These are phyloP conservation scores for Drosophila maculinotata DNA, from an alignment of 2,888 invertebrate genomes.

Conservation along the genomic window DNA sequence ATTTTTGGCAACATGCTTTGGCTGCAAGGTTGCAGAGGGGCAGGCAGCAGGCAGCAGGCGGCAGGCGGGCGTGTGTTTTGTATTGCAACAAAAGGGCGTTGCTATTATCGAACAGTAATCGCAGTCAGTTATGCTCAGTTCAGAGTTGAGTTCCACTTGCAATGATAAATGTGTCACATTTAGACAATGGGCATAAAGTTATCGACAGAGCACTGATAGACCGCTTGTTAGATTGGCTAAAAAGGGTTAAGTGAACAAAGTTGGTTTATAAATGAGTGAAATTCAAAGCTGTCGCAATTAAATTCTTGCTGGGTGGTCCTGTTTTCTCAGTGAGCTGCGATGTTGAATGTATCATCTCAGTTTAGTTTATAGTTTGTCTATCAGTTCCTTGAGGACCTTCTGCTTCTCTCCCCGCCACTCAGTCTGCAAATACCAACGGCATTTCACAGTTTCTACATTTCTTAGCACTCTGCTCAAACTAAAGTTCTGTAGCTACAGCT, in stretches of 20 bases:
- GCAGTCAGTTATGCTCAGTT: constrained; percentile 5
- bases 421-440: constrained; percentile 40
- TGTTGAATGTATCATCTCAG: background rate
- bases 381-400: background rate
- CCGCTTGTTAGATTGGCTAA: background rate
- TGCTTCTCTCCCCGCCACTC: constrained; percentile 29
- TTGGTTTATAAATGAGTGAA: background rate
- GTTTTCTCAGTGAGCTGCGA: no score
- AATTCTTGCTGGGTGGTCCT: background rate
- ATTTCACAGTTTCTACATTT: constrained; percentile 26
- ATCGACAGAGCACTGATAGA: background rate
- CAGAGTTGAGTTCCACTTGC: constrained; percentile 14
- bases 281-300: no score
- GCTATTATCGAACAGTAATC: constrained; percentile 43
- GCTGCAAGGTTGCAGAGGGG: constrained; percentile 12
- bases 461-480: constrained; percentile 19
- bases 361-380: background rate
- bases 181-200: constrained; percentile 18
- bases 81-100: constrained; percentile 48
- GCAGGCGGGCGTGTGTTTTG: no score
- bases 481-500: background rate
- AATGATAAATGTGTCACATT: constrained; percentile 34
- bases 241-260: background rate
- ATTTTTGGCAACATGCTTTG: constrained; percentile 46
- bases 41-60: constrained; percentile 17